Percentiles rank a stretch among this genome's conserved stretches.
Conservation (phyloP, 2,888 invertebrate species). For the Sympetrum striolatum region DNA sequence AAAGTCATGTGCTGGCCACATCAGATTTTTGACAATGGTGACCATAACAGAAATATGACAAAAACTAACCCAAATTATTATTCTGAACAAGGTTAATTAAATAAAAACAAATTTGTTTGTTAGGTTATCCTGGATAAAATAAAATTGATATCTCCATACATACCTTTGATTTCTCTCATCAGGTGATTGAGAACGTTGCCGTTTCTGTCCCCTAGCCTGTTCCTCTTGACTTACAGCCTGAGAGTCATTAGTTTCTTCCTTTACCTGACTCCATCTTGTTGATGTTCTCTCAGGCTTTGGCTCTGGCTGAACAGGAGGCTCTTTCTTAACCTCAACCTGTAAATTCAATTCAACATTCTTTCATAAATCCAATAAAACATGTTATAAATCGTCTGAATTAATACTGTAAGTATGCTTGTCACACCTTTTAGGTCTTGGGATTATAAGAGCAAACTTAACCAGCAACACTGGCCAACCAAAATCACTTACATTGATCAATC, state of each 20-base stretch:
- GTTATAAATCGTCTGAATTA: background rate
- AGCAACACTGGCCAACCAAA: too few species aligned
- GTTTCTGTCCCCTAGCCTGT: slow-evolving; percentile 55
- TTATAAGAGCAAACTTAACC: too few species aligned
- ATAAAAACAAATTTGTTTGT: too few species aligned
- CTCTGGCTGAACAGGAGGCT: slow-evolving; percentile 28
- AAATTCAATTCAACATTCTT: background rate
- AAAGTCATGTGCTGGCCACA: too few species aligned
- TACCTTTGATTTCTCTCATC: slow-evolving; percentile 45
- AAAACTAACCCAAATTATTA: too few species aligned
- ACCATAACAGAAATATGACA: too few species aligned
- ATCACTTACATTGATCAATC: too few species aligned
- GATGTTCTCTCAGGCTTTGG: slow-evolving; percentile 44
- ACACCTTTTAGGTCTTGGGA: too few species aligned
- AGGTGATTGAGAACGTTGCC: slow-evolving; percentile 58
- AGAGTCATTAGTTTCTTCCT: slow-evolving; percentile 46
- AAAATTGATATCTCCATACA: too few species aligned
- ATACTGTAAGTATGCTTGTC: background rate
- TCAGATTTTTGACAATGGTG: too few species aligned
- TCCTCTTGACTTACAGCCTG: slow-evolving; percentile 3
- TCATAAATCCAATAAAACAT: background rate
- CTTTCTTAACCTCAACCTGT: slow-evolving; percentile 39
- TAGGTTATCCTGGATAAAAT: too few species aligned
- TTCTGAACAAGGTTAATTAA: too few species aligned
- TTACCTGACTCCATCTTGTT: slow-evolving; percentile 49